Evolutionary conservation across 2,797 vertebrate genomes (phyloP), one percentile per base, ranked within the genome.

Genomic region (Phaenicophaeus curvirostris): DNA sequence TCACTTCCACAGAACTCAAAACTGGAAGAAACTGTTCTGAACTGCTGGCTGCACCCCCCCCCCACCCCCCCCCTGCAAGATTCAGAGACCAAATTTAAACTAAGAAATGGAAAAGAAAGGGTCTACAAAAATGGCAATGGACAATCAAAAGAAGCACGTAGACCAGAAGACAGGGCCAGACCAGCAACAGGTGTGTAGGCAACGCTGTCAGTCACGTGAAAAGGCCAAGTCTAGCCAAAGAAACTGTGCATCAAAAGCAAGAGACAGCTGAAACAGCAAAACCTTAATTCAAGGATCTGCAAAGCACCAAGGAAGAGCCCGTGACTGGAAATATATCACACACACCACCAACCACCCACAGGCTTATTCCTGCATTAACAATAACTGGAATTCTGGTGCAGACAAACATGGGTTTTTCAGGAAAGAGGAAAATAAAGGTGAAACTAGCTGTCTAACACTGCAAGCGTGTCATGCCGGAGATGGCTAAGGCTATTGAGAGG

Each of bases 261-360:
- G 15, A 67, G 13, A 37, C 30, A 77, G 74, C 24, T 28, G 31
- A 59, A 63, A 48, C 30, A 44, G 3, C 65, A 76, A 77, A 77
- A 85, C 13, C 13, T 67, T 55, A 65, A 84, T 37, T 79, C 42
- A 76, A 76, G 30, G 39, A 66, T 42, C 6, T 19, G 37, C 31
- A 68, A 82, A 91, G 12, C 48, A 66, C 23, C 15, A 63, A 59
- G 25, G 12, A 71, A 61, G 57, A 50, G 8, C 33, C 46, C 28
- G 11, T 19, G 66, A 74, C 10, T 48, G 35, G 19, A 63, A 91
- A 67, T 24, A 23, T 2, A 87, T 23, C 46, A 58, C 1, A 72
- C 31, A 20, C 8, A 2, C 0, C 3, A 21, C 37, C 8, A 10
- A 67, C 18, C 42, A 16, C 16, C 42, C 42, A 23, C 18, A 16